These are phyloP conservation scores for Caerostris extrusa DNA, from an alignment of 1,140 invertebrate genomes.

Conservation along the genomic window DNA sequence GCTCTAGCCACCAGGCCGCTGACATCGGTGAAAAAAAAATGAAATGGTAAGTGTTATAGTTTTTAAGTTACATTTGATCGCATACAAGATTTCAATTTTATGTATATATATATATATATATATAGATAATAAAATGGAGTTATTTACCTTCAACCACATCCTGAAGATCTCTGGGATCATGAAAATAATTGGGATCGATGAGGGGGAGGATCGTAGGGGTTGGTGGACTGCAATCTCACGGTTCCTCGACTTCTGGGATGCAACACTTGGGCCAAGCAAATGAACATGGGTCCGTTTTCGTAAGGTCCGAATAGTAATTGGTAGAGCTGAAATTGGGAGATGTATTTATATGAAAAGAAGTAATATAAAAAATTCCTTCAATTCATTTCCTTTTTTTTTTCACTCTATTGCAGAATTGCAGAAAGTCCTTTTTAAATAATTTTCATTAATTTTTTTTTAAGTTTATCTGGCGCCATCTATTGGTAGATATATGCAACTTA, in stretches of 20 bases:
- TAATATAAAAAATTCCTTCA: too few relatives aligned
- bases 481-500: too few relatives aligned
- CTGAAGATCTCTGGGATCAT: neutral
- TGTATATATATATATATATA: neutral
- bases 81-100: neutral
- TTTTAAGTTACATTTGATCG: too few relatives aligned
- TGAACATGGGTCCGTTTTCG: neutral
- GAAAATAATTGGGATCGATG: constrained; percentile 14
- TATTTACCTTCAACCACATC: neutral
- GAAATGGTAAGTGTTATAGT: too few relatives aligned
- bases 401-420: too few relatives aligned
- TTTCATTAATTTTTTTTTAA: too few relatives aligned
- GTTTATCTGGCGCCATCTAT: too few relatives aligned
- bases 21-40: too few relatives aligned
- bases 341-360: too few relatives aligned
- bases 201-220: neutral
- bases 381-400: too few relatives aligned
- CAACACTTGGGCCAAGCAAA: neutral
- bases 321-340: neutral
- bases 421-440: too few relatives aligned
- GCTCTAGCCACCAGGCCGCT: too few relatives aligned
- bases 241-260: neutral
- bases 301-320: neutral
- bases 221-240: neutral
- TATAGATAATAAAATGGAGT: neutral